Percentiles rank a stretch among this genome's conserved stretches.
Evolutionary conservation across 1,140 invertebrate genomes (phyloP).

Genomic region (Charaxes varanes): DNA sequence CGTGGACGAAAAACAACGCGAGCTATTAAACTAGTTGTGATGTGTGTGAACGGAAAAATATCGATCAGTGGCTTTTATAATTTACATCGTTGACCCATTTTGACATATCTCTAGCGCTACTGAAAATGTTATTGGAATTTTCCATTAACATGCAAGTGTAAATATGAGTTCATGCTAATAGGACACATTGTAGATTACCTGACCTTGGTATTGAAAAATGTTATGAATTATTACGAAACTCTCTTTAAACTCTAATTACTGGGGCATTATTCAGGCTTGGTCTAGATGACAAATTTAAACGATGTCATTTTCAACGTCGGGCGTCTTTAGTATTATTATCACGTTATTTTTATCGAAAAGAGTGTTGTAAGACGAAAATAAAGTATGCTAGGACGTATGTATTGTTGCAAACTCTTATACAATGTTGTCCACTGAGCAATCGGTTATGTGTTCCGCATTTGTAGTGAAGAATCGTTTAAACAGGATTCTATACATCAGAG

Average conservation of each 20-base stretch:
- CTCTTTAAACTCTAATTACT: slow-evolving; percentile 13
- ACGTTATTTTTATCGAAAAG: slow-evolving; percentile 48
- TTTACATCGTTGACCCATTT: too few relatives aligned
- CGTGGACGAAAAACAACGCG: too few relatives aligned
- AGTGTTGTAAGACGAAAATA: slow-evolving; percentile 70
- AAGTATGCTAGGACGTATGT: slow-evolving; percentile 56
- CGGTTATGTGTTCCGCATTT: slow-evolving; percentile 71
- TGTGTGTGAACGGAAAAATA: too few relatives aligned
- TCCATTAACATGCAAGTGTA: too few relatives aligned
- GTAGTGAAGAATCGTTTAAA: slow-evolving; percentile 66
- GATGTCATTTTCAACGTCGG: neutral
- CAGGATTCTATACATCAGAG: slow-evolving; percentile 44
- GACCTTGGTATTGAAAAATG: slow-evolving; percentile 12
- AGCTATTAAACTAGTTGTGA: too few relatives aligned
- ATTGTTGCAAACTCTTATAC: slow-evolving; percentile 68
- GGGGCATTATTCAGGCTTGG: slow-evolving; percentile 5
- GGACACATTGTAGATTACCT: neutral
- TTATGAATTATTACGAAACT: slow-evolving; percentile 16
- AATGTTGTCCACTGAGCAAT: slow-evolving; percentile 70
- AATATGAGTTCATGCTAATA: too few relatives aligned
- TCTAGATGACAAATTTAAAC: neutral
- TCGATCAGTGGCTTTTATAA: too few relatives aligned
- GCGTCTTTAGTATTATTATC: slow-evolving; percentile 11
- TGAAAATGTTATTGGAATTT: too few relatives aligned
- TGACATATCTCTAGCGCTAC: too few relatives aligned